Percentiles rank a stretch among this genome's conserved stretches.
Evolutionary conservation across 2,113 vertebrate genomes (phyloP).

Genomic region (Dipodomys stephensi): DNA sequence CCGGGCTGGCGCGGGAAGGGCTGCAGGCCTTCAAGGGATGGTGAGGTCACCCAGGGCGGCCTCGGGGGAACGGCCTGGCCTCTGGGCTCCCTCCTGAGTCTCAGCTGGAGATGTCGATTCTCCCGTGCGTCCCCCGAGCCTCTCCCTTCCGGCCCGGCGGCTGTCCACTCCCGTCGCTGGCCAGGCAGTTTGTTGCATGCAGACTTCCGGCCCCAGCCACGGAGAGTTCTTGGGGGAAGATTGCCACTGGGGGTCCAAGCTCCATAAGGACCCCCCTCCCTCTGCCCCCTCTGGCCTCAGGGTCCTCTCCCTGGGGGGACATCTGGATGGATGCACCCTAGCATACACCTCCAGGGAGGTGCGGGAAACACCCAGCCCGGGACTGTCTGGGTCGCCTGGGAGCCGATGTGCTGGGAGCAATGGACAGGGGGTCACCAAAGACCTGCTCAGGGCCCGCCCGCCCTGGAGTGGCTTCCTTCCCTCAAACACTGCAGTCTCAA

Average conservation of each 20-base stretch:
- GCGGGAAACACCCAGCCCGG: too few species aligned
- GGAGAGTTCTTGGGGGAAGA: background rate
- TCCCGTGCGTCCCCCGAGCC: slow-evolving; percentile 60
- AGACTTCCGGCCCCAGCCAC: slow-evolving; percentile 3
- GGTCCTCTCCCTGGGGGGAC: background rate
- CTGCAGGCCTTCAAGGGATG: slow-evolving; percentile 49
- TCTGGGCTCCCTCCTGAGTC: slow-evolving; percentile 55
- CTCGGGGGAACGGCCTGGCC: slow-evolving; percentile 43
- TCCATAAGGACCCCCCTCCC: too few species aligned
- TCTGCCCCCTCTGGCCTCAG: too few species aligned
- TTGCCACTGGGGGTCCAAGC: background rate
- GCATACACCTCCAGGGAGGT: too few species aligned
- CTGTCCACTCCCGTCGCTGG: slow-evolving; percentile 3
- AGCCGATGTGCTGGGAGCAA: background rate
- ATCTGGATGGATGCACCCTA: background rate
- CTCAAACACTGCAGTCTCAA: slow-evolving; percentile 4
- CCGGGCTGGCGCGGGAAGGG: background rate
- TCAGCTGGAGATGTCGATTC: slow-evolving; percentile 64
- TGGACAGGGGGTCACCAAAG: too few species aligned
- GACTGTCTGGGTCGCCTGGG: background rate
- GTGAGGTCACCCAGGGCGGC: background rate
- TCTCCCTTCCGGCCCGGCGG: slow-evolving; percentile 73
- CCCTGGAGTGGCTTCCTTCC: background rate
- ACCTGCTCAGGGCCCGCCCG: background rate
- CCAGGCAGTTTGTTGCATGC: slow-evolving; percentile 55